Base-by-base conservation (phyloP, 2,113 vertebrate genomes). In the Corvus moneduloides region DNA sequence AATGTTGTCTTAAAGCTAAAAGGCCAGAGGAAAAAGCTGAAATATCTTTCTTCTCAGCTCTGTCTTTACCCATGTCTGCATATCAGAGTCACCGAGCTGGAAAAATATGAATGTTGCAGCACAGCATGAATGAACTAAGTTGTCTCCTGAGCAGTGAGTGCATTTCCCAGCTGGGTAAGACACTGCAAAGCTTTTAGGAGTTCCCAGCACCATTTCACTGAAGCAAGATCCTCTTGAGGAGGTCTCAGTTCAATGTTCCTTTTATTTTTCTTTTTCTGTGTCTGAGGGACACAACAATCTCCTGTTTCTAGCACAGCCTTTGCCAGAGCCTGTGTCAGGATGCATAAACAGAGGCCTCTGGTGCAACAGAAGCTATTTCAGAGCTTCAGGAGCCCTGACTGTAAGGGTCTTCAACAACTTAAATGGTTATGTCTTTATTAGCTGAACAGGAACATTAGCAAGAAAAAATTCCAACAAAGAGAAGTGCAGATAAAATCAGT, bases 101-200 rank as follows among this genome's bases (percentile, higher is more conserved):
- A 96, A 95, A 97, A 94, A 87, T 30, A 59, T 68, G 92, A 79
- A 49, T 48, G 67, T 87, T 94, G 66, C 84, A 75, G 49, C 71
- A 84, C 24, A 59, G 82, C 75, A 24, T 76, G 81, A 93, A 87
- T 89, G 72, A 93, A 48, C 62, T 82, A 62, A 95, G 87, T 12
- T 87, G 37, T 92, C 55, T 93, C 84, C 39, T 76, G 81, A 72
- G 84, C 51, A 51, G 23, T 16, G 32, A 90, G 66, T 3, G 3
- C 69, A 52, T 85, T 93, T 93, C 93, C 93, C 93, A 93, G 75
- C 41, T 83, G 89, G 62, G 28, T 28, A 84, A 67, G 78, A 84
- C 73, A 79, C 16, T 67, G 89, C 74, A 90, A 93, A 94, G 81
- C 72, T 96, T 96, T 96, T 66, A 88, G 1, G 11, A 69, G 52